phyloP scores from a whole-genome alignment of 2,797 vertebrate species.

The Argyrosomus regius region DNA sequence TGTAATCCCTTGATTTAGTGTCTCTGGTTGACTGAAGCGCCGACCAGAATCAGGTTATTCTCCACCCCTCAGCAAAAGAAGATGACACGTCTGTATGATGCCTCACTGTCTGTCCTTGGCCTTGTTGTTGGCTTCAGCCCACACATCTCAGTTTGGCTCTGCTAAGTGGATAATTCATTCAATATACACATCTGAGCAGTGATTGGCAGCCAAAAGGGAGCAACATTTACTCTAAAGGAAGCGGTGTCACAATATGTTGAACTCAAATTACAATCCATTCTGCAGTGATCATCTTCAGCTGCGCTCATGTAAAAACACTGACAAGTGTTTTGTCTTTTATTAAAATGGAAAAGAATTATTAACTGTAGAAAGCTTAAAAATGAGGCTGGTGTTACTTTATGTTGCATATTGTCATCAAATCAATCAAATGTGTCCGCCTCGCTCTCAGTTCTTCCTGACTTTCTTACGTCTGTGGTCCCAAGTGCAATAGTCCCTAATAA shows the following conservation, averaged over 20 bases:
- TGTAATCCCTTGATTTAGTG: background rate
- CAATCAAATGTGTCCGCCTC: too few relatives aligned
- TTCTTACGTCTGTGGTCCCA: too few relatives aligned
- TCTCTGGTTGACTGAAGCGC: background rate
- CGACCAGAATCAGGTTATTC: constrained; percentile 2
- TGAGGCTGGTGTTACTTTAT: too few relatives aligned
- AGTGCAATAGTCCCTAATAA: too few relatives aligned
- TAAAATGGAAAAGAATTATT: background rate
- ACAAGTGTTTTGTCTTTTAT: background rate
- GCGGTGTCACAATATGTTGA: background rate
- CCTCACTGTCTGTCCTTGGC: constrained; percentile 22
- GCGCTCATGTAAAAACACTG: background rate
- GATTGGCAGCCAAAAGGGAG: background rate
- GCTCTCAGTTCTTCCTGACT: too few relatives aligned
- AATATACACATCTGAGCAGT: background rate
- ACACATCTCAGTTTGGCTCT: background rate
- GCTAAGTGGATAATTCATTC: background rate
- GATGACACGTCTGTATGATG: background rate
- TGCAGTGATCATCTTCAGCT: background rate
- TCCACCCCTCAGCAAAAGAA: background rate
- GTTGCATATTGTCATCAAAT: too few relatives aligned
- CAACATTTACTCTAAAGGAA: background rate
- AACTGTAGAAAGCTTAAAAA: too few relatives aligned
- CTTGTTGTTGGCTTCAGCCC: constrained; percentile 9
- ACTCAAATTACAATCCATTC: background rate